phyloP scores from a whole-genome alignment of 2,113 vertebrate species.

The Petrocephalus zakoni region DNA sequence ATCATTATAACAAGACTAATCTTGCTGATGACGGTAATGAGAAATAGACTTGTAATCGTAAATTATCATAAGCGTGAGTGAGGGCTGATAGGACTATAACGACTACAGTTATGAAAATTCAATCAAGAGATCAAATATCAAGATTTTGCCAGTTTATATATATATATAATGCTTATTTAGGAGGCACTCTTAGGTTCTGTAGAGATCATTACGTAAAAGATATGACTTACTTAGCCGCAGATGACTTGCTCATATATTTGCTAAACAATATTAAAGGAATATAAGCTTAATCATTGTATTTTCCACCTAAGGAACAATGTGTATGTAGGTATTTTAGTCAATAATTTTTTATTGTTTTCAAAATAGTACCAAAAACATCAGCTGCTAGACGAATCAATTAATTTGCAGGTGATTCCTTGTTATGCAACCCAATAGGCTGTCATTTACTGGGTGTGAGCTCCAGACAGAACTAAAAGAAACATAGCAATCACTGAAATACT shows the following conservation, averaged over 20 bases:
- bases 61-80: not conserved
- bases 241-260: not conserved
- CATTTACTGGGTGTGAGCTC: not conserved
- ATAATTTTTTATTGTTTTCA: not conserved
- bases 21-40: conserved; percentile 8
- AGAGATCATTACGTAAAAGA: not conserved
- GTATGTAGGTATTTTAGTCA: not conserved
- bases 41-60: not conserved
- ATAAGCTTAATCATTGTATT: not conserved
- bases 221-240: not conserved
- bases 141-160: not conserved
- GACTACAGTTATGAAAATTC: not conserved
- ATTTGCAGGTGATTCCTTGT: not conserved
- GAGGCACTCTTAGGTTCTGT: not conserved
- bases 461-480: not conserved
- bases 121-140: not conserved
- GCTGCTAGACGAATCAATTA: not conserved
- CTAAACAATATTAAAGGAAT: not conserved
- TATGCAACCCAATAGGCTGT: not conserved
- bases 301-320: not conserved
- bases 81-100: not conserved
- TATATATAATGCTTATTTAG: not conserved
- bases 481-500: not conserved
- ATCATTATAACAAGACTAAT: conserved; percentile 8
- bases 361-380: not conserved